These are phyloP conservation scores for Nomada fabriciana DNA, from an alignment of 2,888 invertebrate genomes.

Conservation along the genomic window DNA sequence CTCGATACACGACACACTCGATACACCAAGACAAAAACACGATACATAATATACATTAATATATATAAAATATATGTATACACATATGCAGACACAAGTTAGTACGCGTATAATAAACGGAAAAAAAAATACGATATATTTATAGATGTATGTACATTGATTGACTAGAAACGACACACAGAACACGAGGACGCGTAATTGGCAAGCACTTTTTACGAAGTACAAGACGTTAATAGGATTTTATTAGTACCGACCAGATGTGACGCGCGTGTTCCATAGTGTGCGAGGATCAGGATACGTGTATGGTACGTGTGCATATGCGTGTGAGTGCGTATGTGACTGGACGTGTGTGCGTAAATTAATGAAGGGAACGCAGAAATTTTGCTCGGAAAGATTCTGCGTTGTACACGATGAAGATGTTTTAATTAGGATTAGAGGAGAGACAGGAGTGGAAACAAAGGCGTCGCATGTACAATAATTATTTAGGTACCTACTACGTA, in stretches of 20 bases:
- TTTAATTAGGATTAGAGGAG: slow-evolving; percentile 35
- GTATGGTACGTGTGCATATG: slow-evolving; percentile 19
- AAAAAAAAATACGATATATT: slow-evolving; percentile 41
- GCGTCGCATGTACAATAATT: slow-evolving; percentile 70
- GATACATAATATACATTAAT: background rate
- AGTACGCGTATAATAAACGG: slow-evolving; percentile 28
- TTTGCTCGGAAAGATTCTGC: background rate
- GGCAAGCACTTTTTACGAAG: slow-evolving; percentile 73
- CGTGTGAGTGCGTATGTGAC: background rate
- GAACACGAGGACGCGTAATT: slow-evolving; percentile 62
- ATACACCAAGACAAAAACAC: background rate
- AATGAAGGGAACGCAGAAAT: background rate
- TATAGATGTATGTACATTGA: slow-evolving; percentile 48
- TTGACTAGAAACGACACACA: slow-evolving; percentile 21
- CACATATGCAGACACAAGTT: background rate
- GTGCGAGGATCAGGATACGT: background rate
- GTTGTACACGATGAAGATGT: slow-evolving; percentile 9
- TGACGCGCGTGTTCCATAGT: slow-evolving; percentile 28
- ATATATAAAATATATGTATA: background rate
- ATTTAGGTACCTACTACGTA: slow-evolving; percentile 63
- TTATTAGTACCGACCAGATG: slow-evolving; percentile 44
- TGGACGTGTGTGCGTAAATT: background rate
- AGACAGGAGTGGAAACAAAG: slow-evolving; percentile 49
- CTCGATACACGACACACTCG: background rate
- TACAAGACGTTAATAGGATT: slow-evolving; percentile 70